Percentiles rank a stretch among this genome's conserved stretches.
These are phyloP conservation scores for Cylas formicarius DNA, from an alignment of 1,140 invertebrate genomes.

Conservation along the genomic window DNA sequence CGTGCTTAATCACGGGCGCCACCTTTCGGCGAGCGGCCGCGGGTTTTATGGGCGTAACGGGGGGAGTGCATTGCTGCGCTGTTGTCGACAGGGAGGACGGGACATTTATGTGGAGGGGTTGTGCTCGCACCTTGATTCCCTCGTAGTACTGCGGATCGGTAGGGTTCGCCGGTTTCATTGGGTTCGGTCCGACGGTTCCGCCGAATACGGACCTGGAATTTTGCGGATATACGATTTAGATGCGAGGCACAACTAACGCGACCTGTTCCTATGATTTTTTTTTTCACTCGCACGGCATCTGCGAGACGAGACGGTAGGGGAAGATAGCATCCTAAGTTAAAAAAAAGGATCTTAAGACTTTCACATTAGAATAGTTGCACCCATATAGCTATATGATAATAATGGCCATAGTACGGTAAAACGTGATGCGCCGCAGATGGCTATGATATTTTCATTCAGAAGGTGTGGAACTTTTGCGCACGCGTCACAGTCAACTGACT, in stretches of 20 bases:
- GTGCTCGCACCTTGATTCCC: conserved; percentile 62
- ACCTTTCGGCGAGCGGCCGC: no score
- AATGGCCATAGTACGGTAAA: no score
- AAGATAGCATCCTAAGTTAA: no score
- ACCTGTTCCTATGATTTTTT: background rate
- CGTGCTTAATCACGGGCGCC: conserved; percentile 24
- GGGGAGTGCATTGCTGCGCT: conserved; percentile 16
- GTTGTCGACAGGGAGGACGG: conserved; percentile 23
- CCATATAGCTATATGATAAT: no score
- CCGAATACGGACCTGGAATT: conserved; percentile 65
- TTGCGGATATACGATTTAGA: background rate
- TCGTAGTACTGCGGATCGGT: conserved; percentile 63
- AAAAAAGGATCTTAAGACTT: no score
- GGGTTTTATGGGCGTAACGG: conserved; percentile 17
- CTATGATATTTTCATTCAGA: no score
- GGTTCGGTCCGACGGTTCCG: conserved; percentile 66
- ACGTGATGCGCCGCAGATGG: no score
- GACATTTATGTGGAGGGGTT: conserved; percentile 46
- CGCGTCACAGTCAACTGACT: no score
- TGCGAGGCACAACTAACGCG: background rate
- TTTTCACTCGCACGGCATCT: no score
- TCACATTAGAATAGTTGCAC: no score
- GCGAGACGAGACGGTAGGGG: no score
- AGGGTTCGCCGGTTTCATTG: conserved; percentile 49
- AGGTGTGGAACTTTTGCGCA: no score